Conservation (phyloP, 35 echinoderm and acorn worm genomes). For the Lytechinus variegatus region DNA sequence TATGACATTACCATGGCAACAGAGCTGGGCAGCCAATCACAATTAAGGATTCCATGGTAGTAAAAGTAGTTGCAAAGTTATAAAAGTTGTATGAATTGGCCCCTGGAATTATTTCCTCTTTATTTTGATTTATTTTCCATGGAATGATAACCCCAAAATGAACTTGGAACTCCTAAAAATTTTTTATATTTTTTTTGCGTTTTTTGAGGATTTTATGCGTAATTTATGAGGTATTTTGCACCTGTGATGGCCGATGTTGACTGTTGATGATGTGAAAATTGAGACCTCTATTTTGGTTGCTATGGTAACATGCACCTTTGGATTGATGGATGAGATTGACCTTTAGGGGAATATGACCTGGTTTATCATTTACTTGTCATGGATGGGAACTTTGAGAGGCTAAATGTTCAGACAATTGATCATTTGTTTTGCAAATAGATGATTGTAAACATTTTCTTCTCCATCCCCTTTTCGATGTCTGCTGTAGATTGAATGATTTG, state of each 20-base stretch:
- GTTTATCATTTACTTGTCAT: not conserved
- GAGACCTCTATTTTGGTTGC: not conserved
- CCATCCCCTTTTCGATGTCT: not conserved
- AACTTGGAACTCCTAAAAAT: too few relatives aligned
- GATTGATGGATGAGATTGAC: constrained; percentile 1
- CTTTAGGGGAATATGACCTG: not conserved
- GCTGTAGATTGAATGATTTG: too few relatives aligned
- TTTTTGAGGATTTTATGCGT: too few relatives aligned
- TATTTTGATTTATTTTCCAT: too few relatives aligned
- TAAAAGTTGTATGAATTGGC: too few relatives aligned
- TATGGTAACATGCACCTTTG: not conserved
- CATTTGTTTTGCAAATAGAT: not conserved
- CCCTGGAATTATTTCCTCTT: too few relatives aligned
- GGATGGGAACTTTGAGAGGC: not conserved
- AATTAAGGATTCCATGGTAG: too few relatives aligned
- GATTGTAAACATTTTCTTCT: not conserved
- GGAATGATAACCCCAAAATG: too few relatives aligned
- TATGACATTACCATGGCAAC: too few relatives aligned
- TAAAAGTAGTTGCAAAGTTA: too few relatives aligned
- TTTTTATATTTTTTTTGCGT: too few relatives aligned
- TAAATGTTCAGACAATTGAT: not conserved
- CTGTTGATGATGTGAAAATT: not conserved
- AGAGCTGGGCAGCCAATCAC: too few relatives aligned
- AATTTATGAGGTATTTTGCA: not conserved
- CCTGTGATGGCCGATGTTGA: not conserved